Percentiles rank a stretch among this genome's conserved stretches.
Evolutionary conservation across 2,888 invertebrate species (phyloP).

Genomic region (Hydraecia micacea): DNA sequence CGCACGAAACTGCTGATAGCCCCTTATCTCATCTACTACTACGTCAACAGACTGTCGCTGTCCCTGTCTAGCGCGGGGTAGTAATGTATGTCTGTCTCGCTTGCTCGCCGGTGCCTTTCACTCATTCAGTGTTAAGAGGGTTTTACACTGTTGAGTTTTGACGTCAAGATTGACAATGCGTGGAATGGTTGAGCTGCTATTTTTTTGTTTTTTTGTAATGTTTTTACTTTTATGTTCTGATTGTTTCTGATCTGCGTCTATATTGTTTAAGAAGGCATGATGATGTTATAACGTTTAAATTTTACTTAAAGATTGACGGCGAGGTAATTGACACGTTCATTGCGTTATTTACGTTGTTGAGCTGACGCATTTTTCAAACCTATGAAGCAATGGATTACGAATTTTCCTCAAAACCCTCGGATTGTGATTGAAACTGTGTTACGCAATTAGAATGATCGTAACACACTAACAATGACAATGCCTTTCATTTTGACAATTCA

Average conservation of each 20-base stretch:
- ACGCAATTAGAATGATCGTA: neutral
- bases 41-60: constrained; percentile 86
- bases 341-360: neutral
- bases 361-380: neutral
- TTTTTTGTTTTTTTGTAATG: constrained; percentile 5
- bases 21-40: constrained; percentile 89
- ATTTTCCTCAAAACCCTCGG: neutral
- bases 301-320: neutral
- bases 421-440: neutral
- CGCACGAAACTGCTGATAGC: constrained; percentile 85
- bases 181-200: constrained; percentile 9
- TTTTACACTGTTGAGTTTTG: constrained; percentile 55
- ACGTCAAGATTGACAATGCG: constrained; percentile 53
- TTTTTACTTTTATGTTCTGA: neutral
- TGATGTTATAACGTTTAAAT: neutral
- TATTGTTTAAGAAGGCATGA: neutral
- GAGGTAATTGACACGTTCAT: neutral
- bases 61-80: constrained; percentile 75
- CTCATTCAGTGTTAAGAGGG: constrained; percentile 72
- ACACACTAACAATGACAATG: no score
- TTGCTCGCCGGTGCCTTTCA: constrained; percentile 75
- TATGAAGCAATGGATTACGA: neutral
- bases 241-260: neutral
- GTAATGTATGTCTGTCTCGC: constrained; percentile 67
- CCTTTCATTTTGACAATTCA: neutral